phyloP scores from a whole-genome alignment of 2,113 vertebrate species.

The Rattus norvegicus region DNA sequence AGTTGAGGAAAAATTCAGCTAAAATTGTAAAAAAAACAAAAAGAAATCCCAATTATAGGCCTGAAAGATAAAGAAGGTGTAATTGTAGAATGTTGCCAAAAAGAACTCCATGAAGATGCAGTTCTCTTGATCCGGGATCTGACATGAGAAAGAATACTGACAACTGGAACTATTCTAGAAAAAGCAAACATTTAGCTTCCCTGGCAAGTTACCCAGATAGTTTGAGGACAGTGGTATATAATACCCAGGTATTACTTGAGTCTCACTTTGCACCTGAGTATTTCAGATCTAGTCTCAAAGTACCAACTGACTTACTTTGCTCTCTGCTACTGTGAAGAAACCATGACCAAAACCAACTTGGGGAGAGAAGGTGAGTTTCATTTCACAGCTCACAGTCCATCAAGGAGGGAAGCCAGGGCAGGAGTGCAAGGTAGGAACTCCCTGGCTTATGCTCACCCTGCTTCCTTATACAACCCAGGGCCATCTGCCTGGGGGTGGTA shows the following conservation, averaged over 20 bases:
- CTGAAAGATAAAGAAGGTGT: background rate
- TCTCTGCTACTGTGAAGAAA: background rate
- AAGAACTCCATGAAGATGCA: background rate
- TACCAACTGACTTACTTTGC: background rate
- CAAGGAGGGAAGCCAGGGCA: background rate
- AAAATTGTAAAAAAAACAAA: background rate
- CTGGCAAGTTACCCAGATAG: background rate
- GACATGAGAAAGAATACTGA: background rate
- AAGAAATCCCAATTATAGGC: background rate
- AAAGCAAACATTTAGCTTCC: constrained; percentile 11
- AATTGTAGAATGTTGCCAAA: background rate
- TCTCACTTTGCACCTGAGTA: background rate
- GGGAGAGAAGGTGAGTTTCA: background rate
- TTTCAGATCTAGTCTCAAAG: constrained; percentile 26
- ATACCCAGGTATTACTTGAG: background rate
- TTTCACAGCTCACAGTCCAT: background rate
- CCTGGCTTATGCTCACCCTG: background rate
- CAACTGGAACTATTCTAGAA: background rate
- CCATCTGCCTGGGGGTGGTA: background rate
- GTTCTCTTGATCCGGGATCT: background rate
- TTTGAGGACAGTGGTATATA: background rate
- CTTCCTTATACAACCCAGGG: background rate
- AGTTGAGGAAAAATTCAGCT: background rate
- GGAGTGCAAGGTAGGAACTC: background rate
- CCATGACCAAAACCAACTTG: background rate